Percentiles rank a stretch among this genome's conserved stretches.
These are phyloP conservation scores for Leiothrix lutea DNA, from an alignment of 2,113 vertebrate genomes.

Conservation along the genomic window DNA sequence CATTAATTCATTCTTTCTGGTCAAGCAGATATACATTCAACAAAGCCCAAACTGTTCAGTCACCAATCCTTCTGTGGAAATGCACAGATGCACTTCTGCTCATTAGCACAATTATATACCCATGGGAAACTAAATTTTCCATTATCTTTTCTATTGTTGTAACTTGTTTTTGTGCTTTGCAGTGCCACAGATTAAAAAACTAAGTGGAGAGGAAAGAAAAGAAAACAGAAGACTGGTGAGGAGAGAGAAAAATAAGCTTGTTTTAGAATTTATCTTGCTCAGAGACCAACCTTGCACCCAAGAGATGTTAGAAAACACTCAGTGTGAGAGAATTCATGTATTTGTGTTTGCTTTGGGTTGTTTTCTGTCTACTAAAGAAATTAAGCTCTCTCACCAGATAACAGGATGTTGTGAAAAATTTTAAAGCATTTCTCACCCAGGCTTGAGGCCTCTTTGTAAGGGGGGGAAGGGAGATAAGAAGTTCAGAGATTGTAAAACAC, in stretches of 20 bases:
- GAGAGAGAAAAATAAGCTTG: neutral
- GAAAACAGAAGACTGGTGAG: neutral
- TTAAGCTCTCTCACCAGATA: neutral
- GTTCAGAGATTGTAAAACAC: neutral
- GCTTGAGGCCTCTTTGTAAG: neutral
- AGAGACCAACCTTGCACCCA: neutral
- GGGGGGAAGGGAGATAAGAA: neutral
- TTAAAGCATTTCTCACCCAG: neutral
- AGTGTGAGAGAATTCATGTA: neutral
- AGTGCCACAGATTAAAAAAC: neutral
- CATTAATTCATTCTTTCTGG: neutral
- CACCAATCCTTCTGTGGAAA: neutral
- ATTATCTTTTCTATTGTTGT: neutral
- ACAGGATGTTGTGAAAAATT: neutral
- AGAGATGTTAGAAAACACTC: neutral
- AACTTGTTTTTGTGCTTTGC: neutral
- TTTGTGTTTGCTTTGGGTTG: neutral
- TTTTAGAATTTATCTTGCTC: neutral
- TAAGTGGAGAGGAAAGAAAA: neutral
- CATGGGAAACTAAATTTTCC: neutral
- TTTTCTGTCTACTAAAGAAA: neutral
- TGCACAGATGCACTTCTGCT: neutral
- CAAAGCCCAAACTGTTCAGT: neutral
- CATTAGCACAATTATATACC: neutral
- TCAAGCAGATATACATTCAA: neutral